Evolutionary conservation across 2,113 vertebrate species (phyloP), one percentile per base, ranked within the genome.

Genomic region (Opisthocomus hoazin): DNA sequence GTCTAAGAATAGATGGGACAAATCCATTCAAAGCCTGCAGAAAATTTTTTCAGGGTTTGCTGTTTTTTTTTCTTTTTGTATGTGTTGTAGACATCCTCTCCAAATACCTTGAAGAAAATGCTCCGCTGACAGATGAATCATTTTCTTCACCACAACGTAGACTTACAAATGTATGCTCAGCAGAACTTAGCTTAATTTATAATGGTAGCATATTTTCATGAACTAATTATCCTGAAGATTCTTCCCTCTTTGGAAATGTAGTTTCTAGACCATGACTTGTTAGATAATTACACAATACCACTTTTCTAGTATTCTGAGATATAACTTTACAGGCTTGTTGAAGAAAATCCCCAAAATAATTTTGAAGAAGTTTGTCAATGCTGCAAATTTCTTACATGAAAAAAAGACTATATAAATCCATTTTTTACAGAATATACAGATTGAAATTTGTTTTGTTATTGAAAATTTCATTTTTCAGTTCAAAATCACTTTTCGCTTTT

Each of bases 351-450:
- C 0, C 6, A 75, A 53, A 92, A 50, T 14, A 50, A 19, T 50
- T 83, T n/a, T 29, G 20, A 89, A 76, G 34, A 43, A 68, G 39
- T 60, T 69, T 41, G 1, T 51, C 53, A 30, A 7, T 73, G 16
- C 8, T 53, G 15, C 3, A 74, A 50, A 3, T 36, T 70, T 41
- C 11, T 48, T 61, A 13, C 3, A 29, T n/a, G 29, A 41, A 43
- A 39, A 18, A 27, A 37, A 21, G 4, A 10, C 1, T 4, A 2
- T 75, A 70, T 16, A 2, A 54, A 29, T 36, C n/a, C 0, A 4
- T 32, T 66, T 68, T 20, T 73, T 23, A 14, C 5, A 36, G 14
- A 39, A 84, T 37, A 20, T 13, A 61, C 6, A 43, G 4, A 5
- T 84, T 50, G 17, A 80, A 87, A 94, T 65, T 45, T 48, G 3